phyloP scores from a whole-genome alignment of 2,113 vertebrate genomes.

The Cebidichthys violaceus region DNA sequence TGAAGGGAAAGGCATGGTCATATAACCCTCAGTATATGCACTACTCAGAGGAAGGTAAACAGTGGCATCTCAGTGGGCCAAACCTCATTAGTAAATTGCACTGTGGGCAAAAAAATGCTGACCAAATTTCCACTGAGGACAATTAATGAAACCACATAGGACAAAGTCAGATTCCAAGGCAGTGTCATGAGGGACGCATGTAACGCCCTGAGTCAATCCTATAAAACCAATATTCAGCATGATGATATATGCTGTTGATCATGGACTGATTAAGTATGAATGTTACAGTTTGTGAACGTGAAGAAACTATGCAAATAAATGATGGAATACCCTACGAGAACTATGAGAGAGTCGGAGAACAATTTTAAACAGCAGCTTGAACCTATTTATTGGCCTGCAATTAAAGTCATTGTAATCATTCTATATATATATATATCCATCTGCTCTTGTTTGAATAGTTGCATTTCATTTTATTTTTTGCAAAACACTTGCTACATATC shows the following conservation, averaged over 20 bases:
- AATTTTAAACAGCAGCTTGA: no score
- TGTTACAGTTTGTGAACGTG: not conserved
- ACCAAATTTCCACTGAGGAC: slow-evolving; percentile 27
- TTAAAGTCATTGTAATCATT: no score
- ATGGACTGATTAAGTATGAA: not conserved
- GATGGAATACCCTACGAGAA: no score
- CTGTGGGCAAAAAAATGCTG: slow-evolving; percentile 23
- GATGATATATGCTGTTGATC: slow-evolving; percentile 1
- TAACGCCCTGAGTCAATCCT: slow-evolving; percentile 12
- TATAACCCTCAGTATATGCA: slow-evolving; percentile 5
- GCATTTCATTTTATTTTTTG: no score
- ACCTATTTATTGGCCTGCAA: no score
- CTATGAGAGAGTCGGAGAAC: no score
- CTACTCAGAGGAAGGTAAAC: slow-evolving; percentile 23
- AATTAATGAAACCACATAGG: slow-evolving; percentile 41
- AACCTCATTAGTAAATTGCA: slow-evolving; percentile 33
- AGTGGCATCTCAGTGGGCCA: not conserved
- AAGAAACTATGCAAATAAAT: not conserved
- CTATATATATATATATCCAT: no score
- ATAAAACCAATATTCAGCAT: slow-evolving; percentile 28
- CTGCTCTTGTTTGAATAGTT: no score
- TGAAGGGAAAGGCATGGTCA: slow-evolving; percentile 16
- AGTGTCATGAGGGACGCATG: slow-evolving; percentile 10
- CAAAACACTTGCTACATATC: no score
- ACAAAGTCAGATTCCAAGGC: slow-evolving; percentile 28